phyloP scores from a whole-genome alignment of 2,113 vertebrate species.

The Chlamydotis undulata region DNA sequence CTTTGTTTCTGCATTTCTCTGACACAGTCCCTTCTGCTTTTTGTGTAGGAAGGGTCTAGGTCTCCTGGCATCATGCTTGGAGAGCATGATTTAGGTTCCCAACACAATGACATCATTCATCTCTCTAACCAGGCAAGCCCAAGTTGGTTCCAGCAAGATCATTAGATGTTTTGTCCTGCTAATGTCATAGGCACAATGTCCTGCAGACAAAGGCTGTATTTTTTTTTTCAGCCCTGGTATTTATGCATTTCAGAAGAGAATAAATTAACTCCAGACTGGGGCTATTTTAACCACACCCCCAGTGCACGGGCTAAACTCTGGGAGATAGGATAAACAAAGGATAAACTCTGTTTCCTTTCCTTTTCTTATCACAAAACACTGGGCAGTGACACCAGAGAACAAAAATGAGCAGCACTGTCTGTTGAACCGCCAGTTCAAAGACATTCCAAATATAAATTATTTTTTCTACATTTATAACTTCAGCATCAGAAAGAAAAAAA shows the following conservation, averaged over 20 bases:
- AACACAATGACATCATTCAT: slow-evolving; percentile 48
- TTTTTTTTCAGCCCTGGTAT: neutral
- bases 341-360: neutral
- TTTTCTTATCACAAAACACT: neutral
- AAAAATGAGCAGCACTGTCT: neutral
- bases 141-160: neutral
- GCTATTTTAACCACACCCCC: neutral
- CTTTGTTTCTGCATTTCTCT: neutral
- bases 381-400: neutral
- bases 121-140: neutral
- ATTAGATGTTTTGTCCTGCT: slow-evolving; percentile 37
- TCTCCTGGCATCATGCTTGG: neutral
- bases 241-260: neutral
- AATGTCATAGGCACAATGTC: slow-evolving; percentile 23
- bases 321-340: neutral
- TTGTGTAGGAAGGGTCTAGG: neutral
- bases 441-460: neutral
- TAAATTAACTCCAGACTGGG: neutral
- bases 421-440: neutral
- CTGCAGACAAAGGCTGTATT: neutral
- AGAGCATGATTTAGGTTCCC: neutral
- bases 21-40: neutral
- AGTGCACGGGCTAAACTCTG: neutral
- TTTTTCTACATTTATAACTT: neutral
- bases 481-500: neutral